Base-by-base conservation (phyloP, 2,888 invertebrate genomes). In the Amphipoea lucens region DNA sequence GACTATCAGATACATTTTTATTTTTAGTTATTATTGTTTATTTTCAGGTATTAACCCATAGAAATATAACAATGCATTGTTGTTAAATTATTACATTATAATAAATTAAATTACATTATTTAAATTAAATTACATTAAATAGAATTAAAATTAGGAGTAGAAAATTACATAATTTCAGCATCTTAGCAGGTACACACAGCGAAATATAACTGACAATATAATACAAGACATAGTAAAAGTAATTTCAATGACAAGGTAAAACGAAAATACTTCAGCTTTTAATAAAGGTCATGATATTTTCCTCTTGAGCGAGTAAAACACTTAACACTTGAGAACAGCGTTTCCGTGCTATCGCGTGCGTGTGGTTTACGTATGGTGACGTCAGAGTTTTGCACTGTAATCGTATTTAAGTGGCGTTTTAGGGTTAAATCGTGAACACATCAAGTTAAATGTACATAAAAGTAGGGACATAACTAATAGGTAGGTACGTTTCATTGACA, bases 371-470 rank as follows among this genome's bases (percentile, higher is more conserved):
- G 29, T 78, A 86, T n/a, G 65, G 62, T 86, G 83, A 86, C 86
- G 86, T 67, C 72, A 63, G 20, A n/a, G 48, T 81, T 84, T 60
- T 72, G 67, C 70, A 68, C 45, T 65, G 84, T 84, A 83, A 86
- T 74, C 63, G 42, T 57, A 66, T 86, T 86, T 82, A 83, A 86
- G 86, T 83, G 86, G 67, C 82, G 20, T 85, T 83, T 82, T 82
- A 72, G 85, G 65, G 65, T 65, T 74, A 60, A 82, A 65, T 69
- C 45, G 60, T 65, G 40, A 62, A 84, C 51, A 68, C 40, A 63
- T 63, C 20, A 51, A 65, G 68, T 85, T 63, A 60, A 74, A 69
- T 73, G 68, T 54, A 54, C 7, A 5, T 82, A 65, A 36, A 81
- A 62, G 23, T 65, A 48, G 66, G n/a, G 12, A 40, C 12, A n/a